Percentiles rank a stretch among this genome's conserved stretches.
phyloP scores from a whole-genome alignment of 64 coral and sea anemone species.

The Montipora capricornis region DNA sequence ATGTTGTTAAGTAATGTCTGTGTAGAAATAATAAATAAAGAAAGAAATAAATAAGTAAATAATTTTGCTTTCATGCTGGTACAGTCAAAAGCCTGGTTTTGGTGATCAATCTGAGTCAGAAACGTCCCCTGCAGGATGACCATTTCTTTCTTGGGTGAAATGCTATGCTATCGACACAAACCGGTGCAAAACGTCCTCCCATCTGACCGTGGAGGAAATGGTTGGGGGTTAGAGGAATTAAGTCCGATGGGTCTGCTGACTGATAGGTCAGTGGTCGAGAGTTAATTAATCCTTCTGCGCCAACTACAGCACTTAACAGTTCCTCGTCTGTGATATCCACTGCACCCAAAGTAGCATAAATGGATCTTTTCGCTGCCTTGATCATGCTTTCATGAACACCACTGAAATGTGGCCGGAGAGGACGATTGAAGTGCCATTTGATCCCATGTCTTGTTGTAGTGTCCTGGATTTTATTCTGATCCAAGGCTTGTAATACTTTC shows the following conservation, averaged over 20 bases:
- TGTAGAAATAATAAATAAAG: not conserved
- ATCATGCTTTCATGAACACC: constrained; percentile 56
- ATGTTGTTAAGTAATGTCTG: not conserved
- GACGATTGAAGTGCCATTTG: constrained; percentile 68
- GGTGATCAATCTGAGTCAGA: too few relatives aligned
- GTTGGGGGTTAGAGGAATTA: constrained; percentile 13
- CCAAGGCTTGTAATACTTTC: constrained; percentile 11
- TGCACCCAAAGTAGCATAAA: not conserved
- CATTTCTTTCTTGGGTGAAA: constrained; percentile 7
- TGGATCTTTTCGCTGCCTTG: constrained; percentile 44
- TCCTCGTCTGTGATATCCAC: not conserved
- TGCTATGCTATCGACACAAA: not conserved
- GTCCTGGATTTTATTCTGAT: not conserved
- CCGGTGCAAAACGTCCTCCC: not conserved
- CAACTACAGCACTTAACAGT: constrained; percentile 19
- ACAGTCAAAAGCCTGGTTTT: too few relatives aligned
- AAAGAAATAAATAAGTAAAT: too few relatives aligned
- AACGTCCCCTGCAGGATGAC: not conserved
- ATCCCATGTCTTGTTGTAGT: constrained; percentile 22
- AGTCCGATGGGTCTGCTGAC: constrained; percentile 16
- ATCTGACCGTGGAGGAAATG: not conserved
- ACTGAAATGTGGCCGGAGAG: constrained; percentile 28
- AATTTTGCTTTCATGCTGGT: too few relatives aligned
- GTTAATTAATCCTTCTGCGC: constrained; percentile 33
- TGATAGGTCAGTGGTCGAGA: constrained; percentile 36